Percentiles rank a stretch among this genome's conserved stretches.
These are phyloP conservation scores for Tor tambroides DNA, from an alignment of 2,113 vertebrate genomes.

Conservation along the genomic window DNA sequence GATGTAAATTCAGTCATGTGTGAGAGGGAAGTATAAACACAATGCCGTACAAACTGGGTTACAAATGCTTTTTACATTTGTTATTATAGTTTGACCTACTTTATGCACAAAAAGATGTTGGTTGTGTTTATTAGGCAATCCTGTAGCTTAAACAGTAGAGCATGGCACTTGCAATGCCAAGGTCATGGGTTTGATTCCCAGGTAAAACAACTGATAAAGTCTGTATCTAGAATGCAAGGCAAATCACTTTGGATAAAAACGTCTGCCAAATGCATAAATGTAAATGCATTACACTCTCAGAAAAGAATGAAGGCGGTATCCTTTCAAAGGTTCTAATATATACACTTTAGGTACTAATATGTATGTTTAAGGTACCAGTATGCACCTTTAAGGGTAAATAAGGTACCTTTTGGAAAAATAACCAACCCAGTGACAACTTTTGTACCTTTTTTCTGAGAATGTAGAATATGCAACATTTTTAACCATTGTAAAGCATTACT, in stretches of 20 bases:
- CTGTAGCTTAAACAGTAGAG: neutral
- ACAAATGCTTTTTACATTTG: neutral
- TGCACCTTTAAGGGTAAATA: neutral
- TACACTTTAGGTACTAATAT: neutral
- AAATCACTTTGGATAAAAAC: neutral
- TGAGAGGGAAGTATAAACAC: neutral
- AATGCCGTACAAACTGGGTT: neutral
- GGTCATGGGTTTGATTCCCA: neutral
- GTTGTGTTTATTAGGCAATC: slow-evolving; percentile 19
- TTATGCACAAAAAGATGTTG: neutral
- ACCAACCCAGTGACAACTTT: neutral
- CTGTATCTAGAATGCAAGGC: neutral
- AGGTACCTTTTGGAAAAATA: neutral
- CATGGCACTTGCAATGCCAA: neutral
- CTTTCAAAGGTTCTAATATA: neutral
- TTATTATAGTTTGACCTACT: neutral
- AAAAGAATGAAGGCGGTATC: neutral
- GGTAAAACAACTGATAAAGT: neutral
- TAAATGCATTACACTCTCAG: neutral
- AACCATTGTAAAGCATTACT: neutral
- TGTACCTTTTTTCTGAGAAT: neutral
- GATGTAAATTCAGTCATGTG: neutral
- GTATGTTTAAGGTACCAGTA: neutral
- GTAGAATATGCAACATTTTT: neutral
- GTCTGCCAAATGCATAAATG: neutral